Percentiles rank a stretch among this genome's conserved stretches.
Evolutionary conservation across 1,140 invertebrate genomes (phyloP).

Genomic region (Penaeus chinensis): DNA sequence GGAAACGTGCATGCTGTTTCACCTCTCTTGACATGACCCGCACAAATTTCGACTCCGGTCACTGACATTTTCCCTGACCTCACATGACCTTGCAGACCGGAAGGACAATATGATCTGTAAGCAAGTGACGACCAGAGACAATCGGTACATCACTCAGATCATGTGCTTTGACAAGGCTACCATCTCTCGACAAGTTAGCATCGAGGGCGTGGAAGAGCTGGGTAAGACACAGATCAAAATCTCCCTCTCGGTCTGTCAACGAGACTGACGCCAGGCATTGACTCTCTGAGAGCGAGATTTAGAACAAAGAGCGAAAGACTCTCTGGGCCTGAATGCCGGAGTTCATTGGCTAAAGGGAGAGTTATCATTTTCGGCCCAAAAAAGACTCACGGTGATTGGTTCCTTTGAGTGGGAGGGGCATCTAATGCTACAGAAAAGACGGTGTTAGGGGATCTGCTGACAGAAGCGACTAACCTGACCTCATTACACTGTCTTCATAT

Average conservation of each 20-base stretch:
- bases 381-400: slow-evolving; percentile 27
- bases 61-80: slow-evolving; percentile 33
- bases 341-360: no score
- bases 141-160: slow-evolving; percentile 66
- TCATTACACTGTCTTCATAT: background rate
- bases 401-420: background rate
- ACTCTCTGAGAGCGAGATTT: background rate
- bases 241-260: background rate
- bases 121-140: slow-evolving; percentile 65
- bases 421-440: no score
- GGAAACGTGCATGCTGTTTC: no score
- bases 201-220: slow-evolving; percentile 54
- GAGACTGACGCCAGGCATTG: background rate
- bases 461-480: no score
- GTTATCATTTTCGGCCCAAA: background rate
- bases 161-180: slow-evolving; percentile 66
- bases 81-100: slow-evolving; percentile 60
- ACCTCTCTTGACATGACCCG: no score
- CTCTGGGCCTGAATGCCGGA: no score
- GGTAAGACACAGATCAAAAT: slow-evolving; percentile 34
- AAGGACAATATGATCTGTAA: slow-evolving; percentile 65
- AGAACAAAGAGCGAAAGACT: no score
- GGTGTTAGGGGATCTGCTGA: no score
- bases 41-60: background rate
- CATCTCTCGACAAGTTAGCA: slow-evolving; percentile 58